A percentile compares a stretch with the other conserved stretches of the same genome.
phyloP scores from a whole-genome alignment of 1,140 invertebrate genomes.

The Alviniconcha marisindica region DNA sequence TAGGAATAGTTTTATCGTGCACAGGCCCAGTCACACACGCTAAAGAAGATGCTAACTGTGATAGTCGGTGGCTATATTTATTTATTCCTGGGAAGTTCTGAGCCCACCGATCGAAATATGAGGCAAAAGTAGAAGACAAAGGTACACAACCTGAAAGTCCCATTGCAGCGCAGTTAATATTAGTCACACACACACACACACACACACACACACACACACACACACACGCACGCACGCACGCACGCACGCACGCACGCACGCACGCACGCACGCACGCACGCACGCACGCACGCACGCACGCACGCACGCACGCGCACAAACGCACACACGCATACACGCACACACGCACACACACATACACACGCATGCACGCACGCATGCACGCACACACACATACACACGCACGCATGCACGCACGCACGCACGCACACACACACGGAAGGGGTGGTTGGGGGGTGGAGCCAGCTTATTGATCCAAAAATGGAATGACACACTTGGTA shows the following conservation, averaged over 20 bases:
- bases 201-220: conserved; percentile 17
- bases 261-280: not conserved
- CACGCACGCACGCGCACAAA: not conserved
- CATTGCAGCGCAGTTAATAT: too few relatives aligned
- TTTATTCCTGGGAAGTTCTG: too few relatives aligned
- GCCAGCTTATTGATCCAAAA: too few relatives aligned
- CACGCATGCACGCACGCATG: not conserved
- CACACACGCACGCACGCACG: conserved; percentile 3
- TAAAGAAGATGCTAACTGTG: not conserved
- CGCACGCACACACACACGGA: not conserved
- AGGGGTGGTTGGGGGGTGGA: too few relatives aligned
- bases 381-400: not conserved
- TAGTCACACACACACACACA: too few relatives aligned
- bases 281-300: not conserved
- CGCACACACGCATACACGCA: not conserved
- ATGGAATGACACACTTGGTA: too few relatives aligned
- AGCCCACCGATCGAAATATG: not conserved
- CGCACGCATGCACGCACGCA: not conserved
- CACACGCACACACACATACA: not conserved
- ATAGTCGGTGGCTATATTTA: too few relatives aligned
- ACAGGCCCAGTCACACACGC: not conserved
- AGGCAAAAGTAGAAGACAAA: not conserved
- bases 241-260: conserved; percentile 1
- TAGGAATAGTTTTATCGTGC: too few relatives aligned
- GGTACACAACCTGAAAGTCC: not conserved